Evolutionary conservation across 2,888 invertebrate genomes (phyloP).

Genomic region (Calameuta filiformis): DNA sequence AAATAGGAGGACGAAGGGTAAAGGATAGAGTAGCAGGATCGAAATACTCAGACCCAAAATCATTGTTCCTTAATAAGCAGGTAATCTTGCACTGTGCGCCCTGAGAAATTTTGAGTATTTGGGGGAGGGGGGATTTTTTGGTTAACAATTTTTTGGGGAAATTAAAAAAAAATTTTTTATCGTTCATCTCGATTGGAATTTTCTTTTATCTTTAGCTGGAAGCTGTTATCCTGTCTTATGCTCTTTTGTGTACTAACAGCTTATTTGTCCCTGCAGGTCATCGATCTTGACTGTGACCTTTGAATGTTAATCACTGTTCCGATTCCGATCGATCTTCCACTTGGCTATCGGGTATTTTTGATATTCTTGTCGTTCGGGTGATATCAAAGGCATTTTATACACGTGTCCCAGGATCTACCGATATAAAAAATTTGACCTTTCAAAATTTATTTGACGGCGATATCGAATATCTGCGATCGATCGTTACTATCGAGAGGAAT

Average conservation of each 20-base stretch:
- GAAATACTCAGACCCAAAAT: constrained; percentile 15
- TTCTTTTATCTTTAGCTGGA: too few species aligned
- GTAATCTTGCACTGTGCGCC: constrained; percentile 37
- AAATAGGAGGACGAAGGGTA: neutral
- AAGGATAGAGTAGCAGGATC: neutral
- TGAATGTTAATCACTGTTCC: neutral
- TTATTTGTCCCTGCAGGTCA: neutral
- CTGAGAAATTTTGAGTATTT: neutral
- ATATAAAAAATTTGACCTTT: neutral
- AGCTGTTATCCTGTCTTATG: neutral
- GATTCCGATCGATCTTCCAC: neutral
- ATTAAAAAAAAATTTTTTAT: too few species aligned
- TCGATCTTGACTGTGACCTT: neutral
- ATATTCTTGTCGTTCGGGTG: neutral
- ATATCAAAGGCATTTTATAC: neutral
- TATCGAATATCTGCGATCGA: neutral
- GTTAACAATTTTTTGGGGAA: too few species aligned
- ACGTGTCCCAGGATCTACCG: neutral
- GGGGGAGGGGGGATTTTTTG: too few species aligned
- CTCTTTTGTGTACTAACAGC: neutral
- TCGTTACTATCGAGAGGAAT: neutral
- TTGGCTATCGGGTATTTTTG: neutral
- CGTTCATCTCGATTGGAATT: too few species aligned
- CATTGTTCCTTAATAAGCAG: constrained; percentile 57
- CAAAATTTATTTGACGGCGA: neutral